Percentiles rank a stretch among this genome's conserved stretches.
These are phyloP conservation scores for Phoenicopterus ruber DNA, from an alignment of 2,113 vertebrate genomes.

Conservation along the genomic window DNA sequence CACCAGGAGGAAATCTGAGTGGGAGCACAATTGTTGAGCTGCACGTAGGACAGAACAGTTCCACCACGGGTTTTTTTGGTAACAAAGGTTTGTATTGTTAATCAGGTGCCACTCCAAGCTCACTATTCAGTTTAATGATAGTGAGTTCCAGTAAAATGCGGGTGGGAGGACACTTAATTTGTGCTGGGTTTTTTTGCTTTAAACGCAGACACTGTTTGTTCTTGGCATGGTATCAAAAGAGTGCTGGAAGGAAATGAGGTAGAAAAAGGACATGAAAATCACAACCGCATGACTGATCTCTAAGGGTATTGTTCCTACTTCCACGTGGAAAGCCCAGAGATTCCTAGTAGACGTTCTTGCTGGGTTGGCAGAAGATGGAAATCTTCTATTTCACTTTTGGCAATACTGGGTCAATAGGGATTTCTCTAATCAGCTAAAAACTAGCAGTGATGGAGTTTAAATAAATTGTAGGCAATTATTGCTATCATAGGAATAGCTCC, in stretches of 20 bases:
- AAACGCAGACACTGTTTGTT: constrained; percentile 9
- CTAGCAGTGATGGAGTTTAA: neutral
- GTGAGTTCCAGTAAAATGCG: constrained; percentile 39
- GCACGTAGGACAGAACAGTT: neutral
- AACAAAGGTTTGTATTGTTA: neutral
- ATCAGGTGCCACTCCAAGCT: neutral
- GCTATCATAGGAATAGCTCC: neutral
- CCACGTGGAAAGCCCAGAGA: neutral
- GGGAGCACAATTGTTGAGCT: neutral
- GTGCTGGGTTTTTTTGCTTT: neutral
- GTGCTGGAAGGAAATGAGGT: constrained; percentile 43
- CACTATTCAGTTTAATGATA: neutral
- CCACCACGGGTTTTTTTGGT: neutral
- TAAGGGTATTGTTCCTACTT: constrained; percentile 16
- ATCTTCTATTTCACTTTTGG: neutral
- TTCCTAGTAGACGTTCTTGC: neutral
- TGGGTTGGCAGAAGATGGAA: neutral
- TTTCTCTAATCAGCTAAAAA: neutral
- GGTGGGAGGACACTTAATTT: constrained; percentile 37
- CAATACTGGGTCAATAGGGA: neutral
- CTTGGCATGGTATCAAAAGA: constrained; percentile 45
- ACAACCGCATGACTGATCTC: neutral
- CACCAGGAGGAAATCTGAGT: neutral
- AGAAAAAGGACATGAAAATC: constrained; percentile 36
- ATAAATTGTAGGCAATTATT: neutral